phyloP scores from a whole-genome alignment of 2,797 vertebrate species.

The Trachops cirrhosus region DNA sequence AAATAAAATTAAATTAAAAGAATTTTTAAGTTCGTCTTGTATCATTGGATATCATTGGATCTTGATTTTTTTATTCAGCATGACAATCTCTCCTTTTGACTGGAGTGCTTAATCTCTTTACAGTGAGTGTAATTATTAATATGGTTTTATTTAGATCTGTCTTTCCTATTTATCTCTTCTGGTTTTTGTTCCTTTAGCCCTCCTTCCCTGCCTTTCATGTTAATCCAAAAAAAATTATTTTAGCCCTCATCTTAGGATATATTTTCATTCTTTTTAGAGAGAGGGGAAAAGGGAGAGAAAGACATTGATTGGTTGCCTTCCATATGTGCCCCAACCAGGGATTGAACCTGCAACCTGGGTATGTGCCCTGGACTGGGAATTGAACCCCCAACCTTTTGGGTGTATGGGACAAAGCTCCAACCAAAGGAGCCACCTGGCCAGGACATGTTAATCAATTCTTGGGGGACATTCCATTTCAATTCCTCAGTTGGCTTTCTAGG shows the following conservation, averaged over 20 bases:
- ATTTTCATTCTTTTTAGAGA: too few relatives aligned
- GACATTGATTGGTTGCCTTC: too few relatives aligned
- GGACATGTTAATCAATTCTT: too few relatives aligned
- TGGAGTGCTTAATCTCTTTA: neutral
- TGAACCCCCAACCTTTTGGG: too few relatives aligned
- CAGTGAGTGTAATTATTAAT: neutral
- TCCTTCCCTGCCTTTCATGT: neutral
- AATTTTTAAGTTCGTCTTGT: neutral
- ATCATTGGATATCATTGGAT: neutral
- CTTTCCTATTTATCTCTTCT: neutral
- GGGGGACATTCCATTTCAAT: neutral
- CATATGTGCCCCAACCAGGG: too few relatives aligned
- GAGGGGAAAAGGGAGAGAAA: too few relatives aligned
- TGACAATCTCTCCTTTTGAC: neutral
- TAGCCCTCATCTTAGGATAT: too few relatives aligned
- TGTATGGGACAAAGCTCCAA: too few relatives aligned
- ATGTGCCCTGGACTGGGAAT: too few relatives aligned
- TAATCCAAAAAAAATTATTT: neutral
- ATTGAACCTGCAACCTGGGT: too few relatives aligned
- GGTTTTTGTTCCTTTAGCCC: neutral
- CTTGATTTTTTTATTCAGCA: neutral
- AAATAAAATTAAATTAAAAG: too few relatives aligned
- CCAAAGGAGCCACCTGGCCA: too few relatives aligned
- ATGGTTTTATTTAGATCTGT: neutral
- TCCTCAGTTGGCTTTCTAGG: neutral